phyloP scores from a whole-genome alignment of 2,113 vertebrate genomes.

The Ovibos moschatus region DNA sequence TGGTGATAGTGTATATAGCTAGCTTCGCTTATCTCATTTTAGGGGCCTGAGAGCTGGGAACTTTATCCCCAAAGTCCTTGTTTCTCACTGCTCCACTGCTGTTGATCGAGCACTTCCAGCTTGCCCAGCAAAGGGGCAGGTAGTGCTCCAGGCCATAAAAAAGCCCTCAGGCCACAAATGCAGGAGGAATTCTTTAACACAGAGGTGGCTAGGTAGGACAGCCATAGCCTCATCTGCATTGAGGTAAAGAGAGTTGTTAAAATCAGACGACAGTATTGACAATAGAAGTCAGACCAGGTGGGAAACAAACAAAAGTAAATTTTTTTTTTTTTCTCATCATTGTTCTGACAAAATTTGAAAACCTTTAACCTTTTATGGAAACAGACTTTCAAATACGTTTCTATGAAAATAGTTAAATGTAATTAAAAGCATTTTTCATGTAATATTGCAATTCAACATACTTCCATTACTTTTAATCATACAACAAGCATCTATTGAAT shows the following conservation, averaged over 20 bases:
- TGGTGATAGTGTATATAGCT: background rate
- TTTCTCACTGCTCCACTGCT: accelerated
- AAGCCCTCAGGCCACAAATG: background rate
- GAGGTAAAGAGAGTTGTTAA: background rate
- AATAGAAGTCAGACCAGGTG: background rate
- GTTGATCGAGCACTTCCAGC: background rate
- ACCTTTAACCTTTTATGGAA: background rate
- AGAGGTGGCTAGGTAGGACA: background rate
- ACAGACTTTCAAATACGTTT: background rate
- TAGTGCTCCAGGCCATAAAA: background rate
- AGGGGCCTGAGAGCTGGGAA: background rate
- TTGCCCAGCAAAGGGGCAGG: background rate
- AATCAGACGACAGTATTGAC: background rate
- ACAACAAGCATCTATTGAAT: background rate
- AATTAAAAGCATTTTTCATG: background rate
- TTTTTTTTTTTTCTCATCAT: background rate
- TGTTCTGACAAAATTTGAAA: background rate
- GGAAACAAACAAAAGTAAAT: background rate
- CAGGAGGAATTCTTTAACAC: background rate
- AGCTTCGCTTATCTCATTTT: background rate
- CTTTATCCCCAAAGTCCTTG: background rate
- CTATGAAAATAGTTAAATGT: background rate
- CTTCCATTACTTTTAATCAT: background rate
- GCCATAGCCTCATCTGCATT: background rate
- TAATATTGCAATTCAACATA: background rate